Base-by-base conservation (phyloP, 53 echinoderm and acorn worm genomes). In the Temnopleurus reevesii region DNA sequence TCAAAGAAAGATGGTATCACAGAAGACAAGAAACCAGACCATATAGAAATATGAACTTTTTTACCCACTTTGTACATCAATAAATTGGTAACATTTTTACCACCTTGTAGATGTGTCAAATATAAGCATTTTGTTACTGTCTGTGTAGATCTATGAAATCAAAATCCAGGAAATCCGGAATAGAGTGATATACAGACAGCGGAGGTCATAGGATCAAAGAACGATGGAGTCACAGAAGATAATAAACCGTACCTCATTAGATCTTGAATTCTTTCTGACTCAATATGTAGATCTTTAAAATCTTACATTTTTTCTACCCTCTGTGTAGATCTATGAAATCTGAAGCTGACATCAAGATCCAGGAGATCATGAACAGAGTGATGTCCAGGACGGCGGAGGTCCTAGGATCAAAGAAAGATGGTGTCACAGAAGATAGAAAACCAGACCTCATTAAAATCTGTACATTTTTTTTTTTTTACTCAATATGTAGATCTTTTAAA, bases 151-250 rank as follows among this genome's bases (percentile, higher is more conserved):
- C 91, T 19, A 77, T 13, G 96, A 96, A 49, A 76, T 96, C 55
- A 96, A 96, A 91, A 96, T 96, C 54, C 94, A 93, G 59, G 93
- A 96, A 86, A 94, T 96, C 54, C 94, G 94, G 96, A 86, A 93
- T 43, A 81, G 96, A 13, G 96, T 96, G 85, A 85, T 96, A 91
- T 90, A 76, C 0, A 91, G 94, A 89, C 93, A 15, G 88, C 91
- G n/a, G 93, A 90, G 12, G 92, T 92, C 43, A 89, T 94, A 43
- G 93, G 91, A 47, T 63, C 89, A 13, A 95, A 93, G 53, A 89
- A 18, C n/a, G 61, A 77, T 4, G 77, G 76, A 43, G 90, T 89
- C 83, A 80, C 53, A 41, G 89, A 91, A 12, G 64, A 26, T 24
- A 79, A 55, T 8, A 81, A 89, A 36, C 85, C 44, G 19, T 85